Conservation (phyloP, 2,888 invertebrate species). For the Pachydiplax longipennis region DNA sequence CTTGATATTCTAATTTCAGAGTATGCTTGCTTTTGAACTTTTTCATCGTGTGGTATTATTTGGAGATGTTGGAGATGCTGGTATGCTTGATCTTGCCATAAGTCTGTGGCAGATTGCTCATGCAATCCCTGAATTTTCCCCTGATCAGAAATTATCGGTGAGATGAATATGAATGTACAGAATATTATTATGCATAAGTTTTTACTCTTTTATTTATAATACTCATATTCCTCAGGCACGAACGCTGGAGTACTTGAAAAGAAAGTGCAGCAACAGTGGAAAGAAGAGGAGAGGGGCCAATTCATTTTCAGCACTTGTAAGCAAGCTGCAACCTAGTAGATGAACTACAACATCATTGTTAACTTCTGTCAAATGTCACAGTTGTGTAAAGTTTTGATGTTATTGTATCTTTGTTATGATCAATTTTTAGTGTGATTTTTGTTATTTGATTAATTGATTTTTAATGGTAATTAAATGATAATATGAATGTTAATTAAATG, state of each 20-base stretch:
- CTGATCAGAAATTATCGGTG: conserved; percentile 23
- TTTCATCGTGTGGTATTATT: conserved; percentile 72
- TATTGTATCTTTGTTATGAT: too few species aligned
- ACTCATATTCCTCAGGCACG: conserved; percentile 54
- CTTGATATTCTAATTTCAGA: conserved; percentile 57
- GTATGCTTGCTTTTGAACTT: conserved; percentile 76
- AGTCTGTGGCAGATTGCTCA: conserved; percentile 85
- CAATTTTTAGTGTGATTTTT: too few species aligned
- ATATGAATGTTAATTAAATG: too few species aligned
- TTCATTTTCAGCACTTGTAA: neutral
- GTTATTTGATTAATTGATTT: too few species aligned
- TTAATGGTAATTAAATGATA: too few species aligned
- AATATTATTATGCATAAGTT: neutral
- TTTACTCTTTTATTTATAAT: neutral
- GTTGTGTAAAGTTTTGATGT: too few species aligned
- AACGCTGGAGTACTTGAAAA: conserved; percentile 56
- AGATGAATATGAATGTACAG: neutral
- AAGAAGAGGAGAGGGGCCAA: neutral
- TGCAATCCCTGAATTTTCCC: neutral
- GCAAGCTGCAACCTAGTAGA: neutral
- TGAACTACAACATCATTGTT: too few species aligned
- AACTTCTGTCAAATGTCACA: too few species aligned
- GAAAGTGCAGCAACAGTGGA: conserved; percentile 49
- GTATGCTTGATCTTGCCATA: conserved; percentile 72
- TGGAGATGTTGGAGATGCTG: conserved; percentile 68